A percentile compares a stretch with the other conserved stretches of the same genome.
phyloP scores from a whole-genome alignment of 2,797 vertebrate genomes.

The Aldrovandia affinis region DNA sequence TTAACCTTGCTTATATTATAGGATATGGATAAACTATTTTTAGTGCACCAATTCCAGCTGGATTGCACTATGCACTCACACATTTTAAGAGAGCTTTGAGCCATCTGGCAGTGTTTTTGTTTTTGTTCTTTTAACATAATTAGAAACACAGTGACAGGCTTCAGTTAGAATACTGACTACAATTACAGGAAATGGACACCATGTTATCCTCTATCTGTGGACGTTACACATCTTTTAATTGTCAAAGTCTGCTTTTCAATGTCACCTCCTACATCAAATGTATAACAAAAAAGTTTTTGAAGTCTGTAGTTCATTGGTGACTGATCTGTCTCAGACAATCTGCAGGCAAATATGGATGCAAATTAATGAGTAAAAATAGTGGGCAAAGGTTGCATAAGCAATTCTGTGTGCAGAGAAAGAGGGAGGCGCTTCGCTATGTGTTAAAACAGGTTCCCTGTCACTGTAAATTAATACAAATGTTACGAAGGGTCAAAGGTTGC shows the following conservation, averaged over 20 bases:
- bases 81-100: slow-evolving; percentile 1
- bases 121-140: neutral
- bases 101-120: neutral
- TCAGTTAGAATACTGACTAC: neutral
- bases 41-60: neutral
- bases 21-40: slow-evolving; percentile 17
- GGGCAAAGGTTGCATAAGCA: slow-evolving; percentile 29
- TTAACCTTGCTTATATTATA: slow-evolving; percentile 15
- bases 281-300: neutral
- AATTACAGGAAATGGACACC: neutral
- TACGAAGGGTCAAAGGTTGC: slow-evolving; percentile 44
- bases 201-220: neutral
- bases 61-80: neutral
- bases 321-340: neutral
- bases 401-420: slow-evolving; percentile 23
- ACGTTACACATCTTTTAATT: neutral
- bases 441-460: slow-evolving; percentile 42
- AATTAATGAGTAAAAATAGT: slow-evolving; percentile 43
- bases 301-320: neutral
- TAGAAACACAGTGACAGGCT: neutral
- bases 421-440: neutral
- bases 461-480: slow-evolving; percentile 30
- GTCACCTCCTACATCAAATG: neutral
- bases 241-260: neutral
- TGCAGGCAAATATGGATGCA: slow-evolving; percentile 32